Evolutionary conservation across 1,140 invertebrate species (phyloP), one percentile per base, ranked within the genome.

Genomic region (Drosophila baimaii): DNA sequence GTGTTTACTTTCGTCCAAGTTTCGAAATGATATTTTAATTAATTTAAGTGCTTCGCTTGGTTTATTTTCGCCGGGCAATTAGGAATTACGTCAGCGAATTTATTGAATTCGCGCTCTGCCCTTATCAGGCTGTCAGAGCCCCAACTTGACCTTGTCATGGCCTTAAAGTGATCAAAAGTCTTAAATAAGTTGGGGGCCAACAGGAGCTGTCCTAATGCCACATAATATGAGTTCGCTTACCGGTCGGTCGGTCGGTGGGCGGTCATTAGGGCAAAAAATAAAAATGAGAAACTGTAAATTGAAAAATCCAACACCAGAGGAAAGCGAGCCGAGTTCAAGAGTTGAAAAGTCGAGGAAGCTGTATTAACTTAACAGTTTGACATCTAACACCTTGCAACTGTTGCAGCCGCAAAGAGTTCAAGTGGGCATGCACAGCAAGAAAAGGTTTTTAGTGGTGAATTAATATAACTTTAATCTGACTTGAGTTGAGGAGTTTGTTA

Each of bases 311-410:
- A 86, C 84, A 83, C 84, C 66, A 33, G 29, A 19, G 37, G 51
- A 65, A 85, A 57, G 43, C 47, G 56, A 69, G 78, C 68, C 49
- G 77, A 63, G 74, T 77, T 83, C 74, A 59, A 69, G 68, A 88
- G 71, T 83, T 80, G 55, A 68, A 68, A 86, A 86, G 79, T 86
- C 83, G 56, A 79, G 86, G 63, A 61, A 69, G 71, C 79, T 74
- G 84, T 74, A 86, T 89, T 86, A 83, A 88, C 76, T 86, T 86
- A 88, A 74, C 79, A 63, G 81, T 86, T 77, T 86, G 83, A 83
- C 83, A 86, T 78, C 80, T 46, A 64, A 81, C 62, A 63, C 70
- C 82, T 77, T 54, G 74, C 61, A 46, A 66, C 37, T 52, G 73
- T 57, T 54, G 54, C 71, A 27, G 52, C 33, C 19, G 15, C 46